Evolutionary conservation across 2,113 vertebrate genomes (phyloP).

Genomic region (Hymenochirus boettgeri): DNA sequence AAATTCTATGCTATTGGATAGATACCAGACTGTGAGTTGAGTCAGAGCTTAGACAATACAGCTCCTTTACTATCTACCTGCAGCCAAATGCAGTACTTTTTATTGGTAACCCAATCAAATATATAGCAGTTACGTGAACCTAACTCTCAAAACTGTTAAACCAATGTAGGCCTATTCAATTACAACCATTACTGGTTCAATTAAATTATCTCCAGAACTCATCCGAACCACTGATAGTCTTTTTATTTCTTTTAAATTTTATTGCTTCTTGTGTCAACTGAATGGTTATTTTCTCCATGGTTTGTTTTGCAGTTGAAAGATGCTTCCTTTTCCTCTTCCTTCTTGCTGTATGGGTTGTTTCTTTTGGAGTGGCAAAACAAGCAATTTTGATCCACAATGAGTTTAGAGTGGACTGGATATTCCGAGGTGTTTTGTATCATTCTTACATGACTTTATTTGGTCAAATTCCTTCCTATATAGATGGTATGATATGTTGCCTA

Average conservation of each 20-base stretch:
- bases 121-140: too few species aligned
- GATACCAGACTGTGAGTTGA: too few species aligned
- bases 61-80: too few species aligned
- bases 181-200: too few species aligned
- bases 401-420: conserved; percentile 79
- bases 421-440: conserved; percentile 85
- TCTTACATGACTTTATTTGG: conserved; percentile 93
- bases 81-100: too few species aligned
- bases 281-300: background rate
- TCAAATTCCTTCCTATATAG: conserved; percentile 78
- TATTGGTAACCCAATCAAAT: too few species aligned
- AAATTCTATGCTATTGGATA: too few species aligned
- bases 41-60: too few species aligned
- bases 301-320: conserved; percentile 80
- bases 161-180: too few species aligned
- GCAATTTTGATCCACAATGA: conserved; percentile 93
- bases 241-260: background rate
- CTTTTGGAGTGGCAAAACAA: conserved; percentile 93
- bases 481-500: conserved; percentile 73
- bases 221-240: too few species aligned
- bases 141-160: too few species aligned
- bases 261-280: background rate
- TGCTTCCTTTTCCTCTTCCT: conserved; percentile 96
- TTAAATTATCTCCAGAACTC: too few species aligned
- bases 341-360: conserved; percentile 91